These are phyloP conservation scores for Nestor notabilis DNA, from an alignment of 2,113 vertebrate species.

Conservation along the genomic window DNA sequence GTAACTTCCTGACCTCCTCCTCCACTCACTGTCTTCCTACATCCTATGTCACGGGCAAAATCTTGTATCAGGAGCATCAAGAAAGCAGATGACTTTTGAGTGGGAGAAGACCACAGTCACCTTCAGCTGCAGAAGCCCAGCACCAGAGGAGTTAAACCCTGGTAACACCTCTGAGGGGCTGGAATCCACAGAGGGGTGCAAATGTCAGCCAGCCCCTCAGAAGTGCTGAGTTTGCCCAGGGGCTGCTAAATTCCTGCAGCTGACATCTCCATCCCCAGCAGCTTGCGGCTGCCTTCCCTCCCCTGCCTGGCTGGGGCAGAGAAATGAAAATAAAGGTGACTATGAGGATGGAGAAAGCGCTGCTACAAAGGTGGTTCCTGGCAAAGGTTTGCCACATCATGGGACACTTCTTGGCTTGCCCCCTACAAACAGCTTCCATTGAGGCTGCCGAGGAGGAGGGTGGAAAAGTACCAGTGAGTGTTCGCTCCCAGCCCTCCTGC, in stretches of 20 bases:
- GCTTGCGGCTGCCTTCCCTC: constrained; percentile 11
- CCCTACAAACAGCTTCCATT: background rate
- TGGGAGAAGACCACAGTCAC: background rate
- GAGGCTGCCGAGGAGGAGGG: background rate
- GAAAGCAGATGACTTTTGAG: background rate
- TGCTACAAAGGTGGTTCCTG: background rate
- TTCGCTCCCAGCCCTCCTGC: background rate
- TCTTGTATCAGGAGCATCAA: background rate
- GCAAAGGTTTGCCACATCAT: background rate
- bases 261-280: constrained; percentile 18
- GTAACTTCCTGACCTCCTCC: background rate
- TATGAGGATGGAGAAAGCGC: background rate
- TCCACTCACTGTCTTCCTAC: background rate
- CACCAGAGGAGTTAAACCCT: background rate
- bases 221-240: constrained; percentile 14
- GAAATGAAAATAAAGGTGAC: constrained; percentile 25
- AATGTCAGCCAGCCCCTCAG: background rate
- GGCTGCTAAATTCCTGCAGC: constrained; percentile 70
- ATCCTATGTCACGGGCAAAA: background rate
- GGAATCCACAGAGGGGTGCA: constrained; percentile 25
- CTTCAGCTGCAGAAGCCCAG: background rate
- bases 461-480: constrained; percentile 56
- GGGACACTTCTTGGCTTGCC: background rate
- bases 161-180: background rate
- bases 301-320: background rate